Evolutionary conservation across 1,140 invertebrate genomes (phyloP).

Genomic region (Halesus radiatus): DNA sequence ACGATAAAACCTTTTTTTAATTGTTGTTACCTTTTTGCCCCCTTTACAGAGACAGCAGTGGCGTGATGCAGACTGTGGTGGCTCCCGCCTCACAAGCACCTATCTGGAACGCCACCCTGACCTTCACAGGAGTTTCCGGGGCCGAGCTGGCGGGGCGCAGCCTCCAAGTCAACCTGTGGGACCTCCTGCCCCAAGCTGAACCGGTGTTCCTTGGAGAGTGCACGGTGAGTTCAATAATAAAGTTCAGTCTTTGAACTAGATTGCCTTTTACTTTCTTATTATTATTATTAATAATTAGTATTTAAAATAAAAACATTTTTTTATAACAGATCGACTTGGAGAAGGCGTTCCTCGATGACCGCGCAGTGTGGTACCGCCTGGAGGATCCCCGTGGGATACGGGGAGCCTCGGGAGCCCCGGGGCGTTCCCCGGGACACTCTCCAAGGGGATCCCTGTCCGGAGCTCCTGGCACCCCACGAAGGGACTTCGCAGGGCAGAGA

Average conservation of each 20-base stretch:
- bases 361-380: slow-evolving; percentile 88
- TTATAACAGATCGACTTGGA: slow-evolving; percentile 71
- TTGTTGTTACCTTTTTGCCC: no score
- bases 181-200: slow-evolving; percentile 83
- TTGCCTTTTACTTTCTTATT: background rate
- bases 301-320: no score
- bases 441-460: slow-evolving; percentile 83
- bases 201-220: slow-evolving; percentile 88
- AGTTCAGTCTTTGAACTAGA: no score
- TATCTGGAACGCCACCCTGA: slow-evolving; percentile 91
- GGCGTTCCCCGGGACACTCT: slow-evolving; percentile 81
- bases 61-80: slow-evolving; percentile 83
- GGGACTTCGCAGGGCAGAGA: slow-evolving; percentile 77
- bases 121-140: slow-evolving; percentile 82
- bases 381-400: slow-evolving; percentile 82
- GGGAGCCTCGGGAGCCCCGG: slow-evolving; percentile 63
- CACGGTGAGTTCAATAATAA: slow-evolving; percentile 70
- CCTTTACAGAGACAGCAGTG: slow-evolving; percentile 76
- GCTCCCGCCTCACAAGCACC: slow-evolving; percentile 87
- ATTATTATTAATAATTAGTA: no score
- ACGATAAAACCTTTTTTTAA: no score
- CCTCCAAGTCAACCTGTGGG: slow-evolving; percentile 91
- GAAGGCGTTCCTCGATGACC: slow-evolving; percentile 87
- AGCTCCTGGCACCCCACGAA: slow-evolving; percentile 72
- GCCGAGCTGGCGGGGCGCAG: slow-evolving; percentile 84